Percentiles rank a stretch among this genome's conserved stretches.
These are phyloP conservation scores for Chrysolina oricalcia DNA, from an alignment of 2,888 invertebrate species.

Conservation along the genomic window DNA sequence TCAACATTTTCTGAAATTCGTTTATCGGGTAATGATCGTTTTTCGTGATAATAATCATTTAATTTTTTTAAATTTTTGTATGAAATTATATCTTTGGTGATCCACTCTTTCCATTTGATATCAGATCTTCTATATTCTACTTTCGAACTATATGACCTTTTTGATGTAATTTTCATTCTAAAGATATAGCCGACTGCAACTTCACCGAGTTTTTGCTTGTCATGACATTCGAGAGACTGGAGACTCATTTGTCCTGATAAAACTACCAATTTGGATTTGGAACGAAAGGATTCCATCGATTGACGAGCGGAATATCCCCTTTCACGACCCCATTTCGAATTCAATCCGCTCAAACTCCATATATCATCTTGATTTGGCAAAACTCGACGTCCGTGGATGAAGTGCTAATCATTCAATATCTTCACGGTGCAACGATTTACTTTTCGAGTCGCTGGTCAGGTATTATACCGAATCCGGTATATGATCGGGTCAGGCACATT, in stretches of 20 bases:
- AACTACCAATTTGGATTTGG: neutral
- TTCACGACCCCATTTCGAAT: constrained; percentile 2
- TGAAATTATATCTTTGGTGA: no score
- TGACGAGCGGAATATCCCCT: neutral
- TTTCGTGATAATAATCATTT: no score
- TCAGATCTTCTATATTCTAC: no score
- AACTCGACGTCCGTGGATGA: neutral
- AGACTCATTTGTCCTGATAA: neutral
- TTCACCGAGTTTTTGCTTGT: neutral
- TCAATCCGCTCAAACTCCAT: constrained; percentile 28
- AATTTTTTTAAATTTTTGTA: no score
- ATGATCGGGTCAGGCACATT: constrained; percentile 21
- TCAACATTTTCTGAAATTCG: no score
- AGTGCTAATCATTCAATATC: constrained; percentile 15
- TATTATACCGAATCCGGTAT: constrained; percentile 1
- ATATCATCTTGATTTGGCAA: constrained; percentile 10
- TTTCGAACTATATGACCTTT: no score
- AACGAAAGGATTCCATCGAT: neutral
- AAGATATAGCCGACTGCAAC: no score
- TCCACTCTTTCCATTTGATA: no score
- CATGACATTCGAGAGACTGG: neutral
- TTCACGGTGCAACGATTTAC: constrained; percentile 7
- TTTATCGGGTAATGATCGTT: no score
- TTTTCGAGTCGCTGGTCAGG: constrained; percentile 15
- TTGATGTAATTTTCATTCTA: no score